Conservation (phyloP, 2,797 vertebrate genomes). For the Crocodylus rhombifer region DNA sequence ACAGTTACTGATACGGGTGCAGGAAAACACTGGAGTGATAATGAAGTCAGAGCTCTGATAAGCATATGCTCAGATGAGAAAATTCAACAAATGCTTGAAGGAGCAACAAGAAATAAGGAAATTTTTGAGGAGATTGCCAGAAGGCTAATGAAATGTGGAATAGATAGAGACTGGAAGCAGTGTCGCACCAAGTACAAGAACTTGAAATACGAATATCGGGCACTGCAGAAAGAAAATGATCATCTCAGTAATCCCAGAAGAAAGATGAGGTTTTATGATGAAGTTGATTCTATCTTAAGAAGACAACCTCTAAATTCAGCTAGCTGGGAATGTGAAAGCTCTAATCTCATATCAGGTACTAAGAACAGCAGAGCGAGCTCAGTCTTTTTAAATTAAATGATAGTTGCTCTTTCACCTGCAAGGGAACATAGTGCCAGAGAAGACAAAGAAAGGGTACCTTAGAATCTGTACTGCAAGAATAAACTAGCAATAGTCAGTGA, state of each 20-base stretch:
- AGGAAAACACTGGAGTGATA: slow-evolving; percentile 90
- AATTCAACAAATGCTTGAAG: slow-evolving; percentile 89
- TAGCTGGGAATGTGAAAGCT: slow-evolving; percentile 56
- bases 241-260: slow-evolving; percentile 84
- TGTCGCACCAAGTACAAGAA: slow-evolving; percentile 93
- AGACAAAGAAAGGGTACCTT: neutral
- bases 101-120: slow-evolving; percentile 90
- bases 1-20: slow-evolving; percentile 85
- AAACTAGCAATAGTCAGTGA: neutral
- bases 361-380: neutral
- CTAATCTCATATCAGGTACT: slow-evolving; percentile 56
- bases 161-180: slow-evolving; percentile 93
- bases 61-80: slow-evolving; percentile 89
- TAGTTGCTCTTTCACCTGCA: neutral
- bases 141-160: slow-evolving; percentile 86
- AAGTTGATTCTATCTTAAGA: slow-evolving; percentile 88
- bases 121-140: slow-evolving; percentile 91
- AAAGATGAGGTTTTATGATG: slow-evolving; percentile 90
- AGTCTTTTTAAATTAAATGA: neutral
- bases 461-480: too few relatives aligned
- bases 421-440: neutral
- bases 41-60: slow-evolving; percentile 88
- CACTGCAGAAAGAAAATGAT: slow-evolving; percentile 86
- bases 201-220: slow-evolving; percentile 91
- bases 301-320: slow-evolving; percentile 56